phyloP scores from a whole-genome alignment of 2,797 vertebrate genomes.

The Enteromius afrohamiltoni region DNA sequence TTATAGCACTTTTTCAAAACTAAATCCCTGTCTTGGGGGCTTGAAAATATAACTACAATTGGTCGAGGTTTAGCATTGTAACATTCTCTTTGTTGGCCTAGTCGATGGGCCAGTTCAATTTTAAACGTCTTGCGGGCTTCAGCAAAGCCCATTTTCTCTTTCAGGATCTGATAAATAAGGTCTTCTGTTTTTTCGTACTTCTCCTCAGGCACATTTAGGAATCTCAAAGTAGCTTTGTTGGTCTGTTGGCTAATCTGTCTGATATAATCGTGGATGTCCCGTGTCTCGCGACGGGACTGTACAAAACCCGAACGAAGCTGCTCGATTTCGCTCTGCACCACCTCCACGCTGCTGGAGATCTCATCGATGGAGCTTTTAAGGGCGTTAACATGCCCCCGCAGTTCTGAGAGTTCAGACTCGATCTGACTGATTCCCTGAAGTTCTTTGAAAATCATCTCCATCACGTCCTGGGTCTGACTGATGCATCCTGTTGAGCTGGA shows the following conservation, averaged over 20 bases:
- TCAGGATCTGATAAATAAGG: conserved; percentile 89
- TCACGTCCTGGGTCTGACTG: conserved; percentile 97
- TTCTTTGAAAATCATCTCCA: conserved; percentile 99
- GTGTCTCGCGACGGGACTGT: conserved; percentile 95
- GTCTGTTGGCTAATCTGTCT: conserved; percentile 92
- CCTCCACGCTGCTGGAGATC: conserved; percentile 98
- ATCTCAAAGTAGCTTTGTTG: conserved; percentile 91
- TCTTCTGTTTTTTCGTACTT: conserved; percentile 86
- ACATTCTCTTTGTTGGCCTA: conserved; percentile 96
- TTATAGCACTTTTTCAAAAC: conserved; percentile 99
- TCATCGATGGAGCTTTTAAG: conserved; percentile 98
- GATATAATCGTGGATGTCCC: conserved; percentile 97
- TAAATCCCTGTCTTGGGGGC: conserved; percentile 91
- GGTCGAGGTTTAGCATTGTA: conserved; percentile 95
- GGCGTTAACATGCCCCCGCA: conserved; percentile 96
- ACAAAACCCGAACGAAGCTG: conserved; percentile 95
- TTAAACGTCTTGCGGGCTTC: conserved; percentile 89
- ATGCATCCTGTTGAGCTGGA: conserved; percentile 97
- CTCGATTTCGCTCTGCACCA: conserved; percentile 98
- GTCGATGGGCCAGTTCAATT: conserved; percentile 93
- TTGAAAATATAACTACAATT: conserved; percentile 95
- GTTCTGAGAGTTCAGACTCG: conserved; percentile 94
- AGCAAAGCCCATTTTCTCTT: conserved; percentile 94
- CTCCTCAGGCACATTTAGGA: conserved; percentile 96
- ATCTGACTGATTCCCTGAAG: conserved; percentile 99